Evolutionary conservation across 2,888 invertebrate species (phyloP).

Genomic region (Augochlorella aurata): DNA sequence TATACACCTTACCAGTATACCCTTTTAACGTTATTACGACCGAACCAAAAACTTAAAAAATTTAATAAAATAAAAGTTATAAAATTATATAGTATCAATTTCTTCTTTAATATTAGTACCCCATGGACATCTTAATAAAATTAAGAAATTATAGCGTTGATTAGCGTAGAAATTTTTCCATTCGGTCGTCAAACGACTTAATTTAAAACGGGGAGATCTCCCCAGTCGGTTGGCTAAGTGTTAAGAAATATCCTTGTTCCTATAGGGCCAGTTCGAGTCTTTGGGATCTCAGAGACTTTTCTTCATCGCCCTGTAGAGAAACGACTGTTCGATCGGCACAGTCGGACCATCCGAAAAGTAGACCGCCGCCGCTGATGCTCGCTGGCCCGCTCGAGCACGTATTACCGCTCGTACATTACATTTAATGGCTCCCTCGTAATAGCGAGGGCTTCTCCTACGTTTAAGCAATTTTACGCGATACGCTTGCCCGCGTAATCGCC

Average conservation of each 20-base stretch:
- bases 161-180: no score
- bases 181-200: no score
- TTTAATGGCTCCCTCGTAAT: constrained; percentile 67
- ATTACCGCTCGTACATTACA: constrained; percentile 58
- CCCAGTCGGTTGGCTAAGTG: no score
- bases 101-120: no score
- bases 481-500: constrained; percentile 56
- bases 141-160: no score
- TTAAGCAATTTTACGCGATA: constrained; percentile 65
- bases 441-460: constrained; percentile 57
- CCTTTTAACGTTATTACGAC: no score
- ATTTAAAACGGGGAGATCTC: no score
- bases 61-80: no score
- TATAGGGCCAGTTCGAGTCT: neutral
- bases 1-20: no score
- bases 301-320: constrained; percentile 16
- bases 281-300: neutral
- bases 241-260: neutral
- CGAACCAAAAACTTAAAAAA: no score
- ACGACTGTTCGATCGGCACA: constrained; percentile 40
- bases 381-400: constrained; percentile 28
- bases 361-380: constrained; percentile 24
- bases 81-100: no score
- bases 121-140: no score
- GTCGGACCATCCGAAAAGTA: constrained; percentile 51